These are phyloP conservation scores for Biston stratarius DNA, from an alignment of 2,888 invertebrate genomes.

Conservation along the genomic window DNA sequence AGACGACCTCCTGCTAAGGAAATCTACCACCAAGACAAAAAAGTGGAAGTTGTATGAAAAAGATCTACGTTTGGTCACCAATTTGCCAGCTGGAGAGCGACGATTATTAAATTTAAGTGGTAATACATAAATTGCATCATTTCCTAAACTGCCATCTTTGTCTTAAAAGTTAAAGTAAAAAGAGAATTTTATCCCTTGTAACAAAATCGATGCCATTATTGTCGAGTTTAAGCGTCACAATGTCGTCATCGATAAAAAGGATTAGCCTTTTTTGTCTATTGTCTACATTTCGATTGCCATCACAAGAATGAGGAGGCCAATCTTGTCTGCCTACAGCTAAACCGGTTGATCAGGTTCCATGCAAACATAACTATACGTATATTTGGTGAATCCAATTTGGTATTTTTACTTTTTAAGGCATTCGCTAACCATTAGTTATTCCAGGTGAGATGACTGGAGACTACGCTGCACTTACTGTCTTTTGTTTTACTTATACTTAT, in stretches of 20 bases:
- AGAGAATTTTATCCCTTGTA: too few relatives aligned
- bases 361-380: conserved; percentile 31
- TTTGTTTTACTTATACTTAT: background rate
- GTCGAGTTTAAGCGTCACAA: background rate
- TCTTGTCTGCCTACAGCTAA: conserved; percentile 24
- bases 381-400: conserved; percentile 23
- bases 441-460: conserved; percentile 2
- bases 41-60: too few relatives aligned
- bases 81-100: background rate
- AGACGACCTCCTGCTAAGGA: too few relatives aligned
- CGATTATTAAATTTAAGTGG: too few relatives aligned
- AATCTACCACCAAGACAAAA: too few relatives aligned
- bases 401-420: conserved; percentile 22
- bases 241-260: conserved; percentile 14
- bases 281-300: conserved; percentile 9
- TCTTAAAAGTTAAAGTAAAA: too few relatives aligned
- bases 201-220: background rate
- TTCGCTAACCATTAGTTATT: background rate
- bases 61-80: too few relatives aligned
- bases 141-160: too few relatives aligned
- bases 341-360: conserved; percentile 40
- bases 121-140: too few relatives aligned
- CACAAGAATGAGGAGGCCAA: conserved; percentile 7
- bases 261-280: conserved; percentile 28
- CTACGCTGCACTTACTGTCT: background rate